Conservation (phyloP, 2,888 invertebrate genomes). For the Cheilosia scutellata region DNA sequence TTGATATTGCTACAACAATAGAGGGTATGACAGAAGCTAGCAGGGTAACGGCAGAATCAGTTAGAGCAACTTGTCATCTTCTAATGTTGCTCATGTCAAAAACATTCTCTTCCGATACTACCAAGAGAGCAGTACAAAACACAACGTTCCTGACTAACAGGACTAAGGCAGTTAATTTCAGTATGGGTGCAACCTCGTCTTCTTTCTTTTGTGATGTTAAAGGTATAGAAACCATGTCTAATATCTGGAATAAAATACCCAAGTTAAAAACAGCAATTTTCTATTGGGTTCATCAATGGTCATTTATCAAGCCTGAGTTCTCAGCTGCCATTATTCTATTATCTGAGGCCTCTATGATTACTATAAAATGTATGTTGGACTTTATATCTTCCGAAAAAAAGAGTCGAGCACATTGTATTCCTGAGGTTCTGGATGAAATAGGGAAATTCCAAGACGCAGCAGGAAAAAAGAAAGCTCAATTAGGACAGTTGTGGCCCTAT, state of each 20-base stretch:
- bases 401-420: neutral
- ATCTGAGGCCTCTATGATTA: neutral
- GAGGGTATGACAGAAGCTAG: no score
- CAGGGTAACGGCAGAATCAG: no score
- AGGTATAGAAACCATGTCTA: no score
- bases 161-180: no score
- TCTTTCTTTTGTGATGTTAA: no score
- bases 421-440: neutral
- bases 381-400: neutral
- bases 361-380: neutral
- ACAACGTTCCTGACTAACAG: no score
- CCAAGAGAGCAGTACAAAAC: no score
- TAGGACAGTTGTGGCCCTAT: neutral
- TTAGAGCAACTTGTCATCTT: no score
- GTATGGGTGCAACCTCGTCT: no score
- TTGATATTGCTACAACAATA: no score
- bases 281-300: neutral
- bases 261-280: neutral
- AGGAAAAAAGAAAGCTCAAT: neutral
- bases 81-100: no score
- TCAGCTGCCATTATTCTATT: neutral
- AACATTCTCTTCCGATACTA: neutral
- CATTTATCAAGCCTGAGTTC: neutral
- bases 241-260: neutral
- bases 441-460: neutral